A percentile compares a stretch with the other conserved stretches of the same genome.
These are phyloP conservation scores for Nebria brevicollis DNA, from an alignment of 2,888 invertebrate genomes.

Conservation along the genomic window DNA sequence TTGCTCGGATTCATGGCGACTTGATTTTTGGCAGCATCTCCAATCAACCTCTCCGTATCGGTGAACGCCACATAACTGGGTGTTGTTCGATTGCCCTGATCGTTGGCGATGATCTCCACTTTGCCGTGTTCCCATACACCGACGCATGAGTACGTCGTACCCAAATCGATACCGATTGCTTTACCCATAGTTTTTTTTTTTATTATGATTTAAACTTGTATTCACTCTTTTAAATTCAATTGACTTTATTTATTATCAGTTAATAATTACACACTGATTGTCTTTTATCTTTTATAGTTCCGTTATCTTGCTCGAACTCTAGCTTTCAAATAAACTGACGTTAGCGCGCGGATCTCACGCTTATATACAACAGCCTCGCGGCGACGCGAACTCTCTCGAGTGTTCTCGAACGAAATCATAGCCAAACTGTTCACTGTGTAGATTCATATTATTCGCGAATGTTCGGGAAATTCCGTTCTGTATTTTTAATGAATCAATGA, in stretches of 20 bases:
- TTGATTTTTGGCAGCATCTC: slow-evolving; percentile 75
- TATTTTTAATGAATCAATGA: not conserved
- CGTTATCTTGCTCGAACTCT: not conserved
- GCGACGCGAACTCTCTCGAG: slow-evolving; percentile 3
- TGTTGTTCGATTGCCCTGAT: slow-evolving; percentile 77
- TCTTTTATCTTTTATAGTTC: not conserved
- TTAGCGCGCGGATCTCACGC: not conserved
- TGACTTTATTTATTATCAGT: not conserved
- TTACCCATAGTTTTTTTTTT: slow-evolving; percentile 55
- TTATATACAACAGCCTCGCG: not conserved
- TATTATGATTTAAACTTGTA: not conserved
- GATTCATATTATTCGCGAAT: not conserved
- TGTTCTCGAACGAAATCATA: not conserved
- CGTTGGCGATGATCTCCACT: slow-evolving; percentile 77
- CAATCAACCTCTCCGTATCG: slow-evolving; percentile 72
- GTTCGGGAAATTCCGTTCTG: not conserved
- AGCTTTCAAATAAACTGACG: slow-evolving; percentile 10
- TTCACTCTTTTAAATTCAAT: not conserved
- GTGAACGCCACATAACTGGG: slow-evolving; percentile 78
- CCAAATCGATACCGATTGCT: slow-evolving; percentile 84
- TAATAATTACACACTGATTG: slow-evolving; percentile 1
- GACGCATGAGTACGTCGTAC: slow-evolving; percentile 88
- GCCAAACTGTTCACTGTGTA: not conserved
- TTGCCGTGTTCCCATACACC: slow-evolving; percentile 85
- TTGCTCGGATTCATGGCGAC: slow-evolving; percentile 76